Evolutionary conservation across 1,140 invertebrate species (phyloP), one percentile per base, ranked within the genome.

Genomic region (Lethocerus indicus): DNA sequence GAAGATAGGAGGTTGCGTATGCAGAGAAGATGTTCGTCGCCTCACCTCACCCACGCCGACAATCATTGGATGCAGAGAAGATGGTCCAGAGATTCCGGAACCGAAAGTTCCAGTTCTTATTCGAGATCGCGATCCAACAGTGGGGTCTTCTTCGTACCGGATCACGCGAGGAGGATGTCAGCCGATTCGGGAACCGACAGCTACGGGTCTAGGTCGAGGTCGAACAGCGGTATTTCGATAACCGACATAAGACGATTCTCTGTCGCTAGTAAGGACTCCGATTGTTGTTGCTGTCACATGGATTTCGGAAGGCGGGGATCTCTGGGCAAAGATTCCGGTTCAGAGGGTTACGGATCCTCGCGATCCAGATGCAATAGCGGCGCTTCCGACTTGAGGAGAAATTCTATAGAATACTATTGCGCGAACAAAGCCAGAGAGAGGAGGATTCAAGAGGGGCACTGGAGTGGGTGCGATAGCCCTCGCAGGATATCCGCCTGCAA

Each of bases 11-110:
- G 65, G 66, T 55, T 59, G 56, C 50, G 58, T 57, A 51, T 58
- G 60, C 59, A 68, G 54, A 63, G 73, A 49, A 61, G 74, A 24
- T 73, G 69, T 35, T 75, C 73, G 3, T 74, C 73, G 16, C 70
- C 71, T 2, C 71, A 71, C 59, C 61, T 64, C 1, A 46, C 52
- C 6, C 64, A 63, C 4, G 69, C 68, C 1, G 66, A 64, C 37
- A 71, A 74, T 61, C 70, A 72, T 54, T 76, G 72, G 61, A 68
- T 69, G 47, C 74, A 72, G 5, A 56, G 75, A 47, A 56, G 73
- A 6, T 64, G 74, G 47, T 76, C 73, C 53, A 66, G 72, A 16
- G 70, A 74, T 51, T 75, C 73, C 42, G 69, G 69, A 14, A 62
- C 66, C 40, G 73, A 73, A 14, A 59, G 74, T 20, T 62, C 72